phyloP scores from a whole-genome alignment of 2,888 invertebrate species.

The Linyphia triangularis region DNA sequence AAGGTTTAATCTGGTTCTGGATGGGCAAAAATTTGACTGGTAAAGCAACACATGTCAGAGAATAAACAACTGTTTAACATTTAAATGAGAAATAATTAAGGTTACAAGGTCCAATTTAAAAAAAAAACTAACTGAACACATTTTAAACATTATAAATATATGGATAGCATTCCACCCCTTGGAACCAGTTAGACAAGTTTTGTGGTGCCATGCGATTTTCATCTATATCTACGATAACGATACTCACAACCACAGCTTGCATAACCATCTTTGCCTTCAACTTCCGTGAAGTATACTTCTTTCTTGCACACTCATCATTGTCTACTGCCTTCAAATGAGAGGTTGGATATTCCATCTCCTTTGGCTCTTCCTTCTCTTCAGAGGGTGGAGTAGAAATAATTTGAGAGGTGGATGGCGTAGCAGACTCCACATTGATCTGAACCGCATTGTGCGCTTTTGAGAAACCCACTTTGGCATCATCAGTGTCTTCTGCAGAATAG shows the following conservation, averaged over 20 bases:
- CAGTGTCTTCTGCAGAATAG: constrained; percentile 35
- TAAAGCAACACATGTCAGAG: too few relatives aligned
- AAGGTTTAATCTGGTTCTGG: too few relatives aligned
- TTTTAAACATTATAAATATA: too few relatives aligned
- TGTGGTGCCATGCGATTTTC: too few relatives aligned
- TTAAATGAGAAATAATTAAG: too few relatives aligned
- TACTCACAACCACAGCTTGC: constrained; percentile 75
- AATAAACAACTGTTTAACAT: too few relatives aligned
- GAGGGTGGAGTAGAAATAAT: constrained; percentile 32
- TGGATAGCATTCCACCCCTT: too few relatives aligned
- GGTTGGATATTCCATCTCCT: constrained; percentile 30
- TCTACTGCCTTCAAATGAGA: constrained; percentile 47
- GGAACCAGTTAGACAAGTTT: too few relatives aligned
- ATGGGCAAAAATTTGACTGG: too few relatives aligned
- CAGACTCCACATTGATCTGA: constrained; percentile 31
- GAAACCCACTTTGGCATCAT: background rate
- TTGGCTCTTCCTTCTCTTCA: background rate
- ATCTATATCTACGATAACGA: too few relatives aligned
- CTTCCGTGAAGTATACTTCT: constrained; percentile 53
- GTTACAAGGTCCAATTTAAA: too few relatives aligned
- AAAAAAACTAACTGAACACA: too few relatives aligned
- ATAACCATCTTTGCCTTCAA: constrained; percentile 67
- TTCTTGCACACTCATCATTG: constrained; percentile 61
- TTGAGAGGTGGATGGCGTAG: constrained; percentile 63
- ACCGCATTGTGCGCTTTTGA: constrained; percentile 5